Percentiles rank a stretch among this genome's conserved stretches.
Conservation (phyloP, 2,113 vertebrate species). For the Eupsittula cactorum region DNA sequence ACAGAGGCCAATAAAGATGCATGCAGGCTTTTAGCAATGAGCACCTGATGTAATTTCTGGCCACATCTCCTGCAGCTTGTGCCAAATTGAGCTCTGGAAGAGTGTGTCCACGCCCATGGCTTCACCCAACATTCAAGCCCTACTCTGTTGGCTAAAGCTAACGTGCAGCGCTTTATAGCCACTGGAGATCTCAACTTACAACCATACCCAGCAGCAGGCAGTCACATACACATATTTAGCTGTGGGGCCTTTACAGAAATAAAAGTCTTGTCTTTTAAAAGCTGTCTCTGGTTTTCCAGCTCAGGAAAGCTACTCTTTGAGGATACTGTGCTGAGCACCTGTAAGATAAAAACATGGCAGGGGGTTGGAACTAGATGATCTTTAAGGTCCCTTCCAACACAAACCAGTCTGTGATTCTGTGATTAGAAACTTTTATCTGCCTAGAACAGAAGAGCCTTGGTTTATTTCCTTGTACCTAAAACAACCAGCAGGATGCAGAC, state of each 20-base stretch:
- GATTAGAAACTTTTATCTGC: background rate
- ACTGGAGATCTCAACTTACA: too few species aligned
- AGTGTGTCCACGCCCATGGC: background rate
- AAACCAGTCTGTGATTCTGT: background rate
- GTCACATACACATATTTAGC: accelerated
- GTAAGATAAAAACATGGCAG: background rate
- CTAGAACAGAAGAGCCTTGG: background rate
- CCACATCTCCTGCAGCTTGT: background rate
- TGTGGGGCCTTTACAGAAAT: accelerated
- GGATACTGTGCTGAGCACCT: background rate
- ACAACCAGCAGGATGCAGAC: background rate
- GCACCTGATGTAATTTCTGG: constrained; percentile 74
- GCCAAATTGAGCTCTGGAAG: background rate
- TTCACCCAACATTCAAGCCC: background rate
- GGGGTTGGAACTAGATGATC: background rate
- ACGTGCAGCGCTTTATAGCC: background rate
- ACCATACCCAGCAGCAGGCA: background rate
- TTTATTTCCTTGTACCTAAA: background rate
- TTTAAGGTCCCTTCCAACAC: background rate
- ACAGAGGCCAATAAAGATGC: constrained; percentile 53
- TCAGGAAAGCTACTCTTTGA: background rate
- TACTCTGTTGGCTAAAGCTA: background rate
- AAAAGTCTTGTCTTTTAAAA: background rate
- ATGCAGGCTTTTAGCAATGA: constrained; percentile 70
- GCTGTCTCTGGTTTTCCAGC: background rate